phyloP scores from a whole-genome alignment of 2,888 invertebrate species.

The Sinohyriopsis cumingii region DNA sequence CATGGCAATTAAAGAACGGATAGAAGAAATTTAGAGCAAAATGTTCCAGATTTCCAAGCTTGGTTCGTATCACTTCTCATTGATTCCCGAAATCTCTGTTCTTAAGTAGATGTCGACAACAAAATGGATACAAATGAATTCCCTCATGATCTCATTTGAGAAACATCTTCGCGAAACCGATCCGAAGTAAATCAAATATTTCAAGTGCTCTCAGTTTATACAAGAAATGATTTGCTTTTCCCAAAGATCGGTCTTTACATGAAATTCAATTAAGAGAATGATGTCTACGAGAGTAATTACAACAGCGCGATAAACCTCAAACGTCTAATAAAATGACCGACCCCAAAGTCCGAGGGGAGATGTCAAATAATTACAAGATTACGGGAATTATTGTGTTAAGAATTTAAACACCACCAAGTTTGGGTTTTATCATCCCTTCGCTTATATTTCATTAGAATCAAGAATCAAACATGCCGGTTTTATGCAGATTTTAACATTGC shows the following conservation, averaged over 20 bases:
- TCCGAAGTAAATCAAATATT: slow-evolving; percentile 40
- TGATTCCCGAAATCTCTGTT: slow-evolving; percentile 24
- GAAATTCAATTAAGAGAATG: slow-evolving; percentile 40
- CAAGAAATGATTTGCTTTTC: slow-evolving; percentile 25
- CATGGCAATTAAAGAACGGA: slow-evolving; percentile 33
- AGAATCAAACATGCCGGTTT: slow-evolving; percentile 33
- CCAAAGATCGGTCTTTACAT: slow-evolving; percentile 30
- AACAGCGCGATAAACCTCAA: slow-evolving; percentile 17
- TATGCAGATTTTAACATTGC: slow-evolving; percentile 37
- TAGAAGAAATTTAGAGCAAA: slow-evolving; percentile 11
- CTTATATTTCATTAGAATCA: slow-evolving; percentile 34
- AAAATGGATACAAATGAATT: slow-evolving; percentile 2
- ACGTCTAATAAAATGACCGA: slow-evolving; percentile 38
- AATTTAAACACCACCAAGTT: slow-evolving; percentile 29
- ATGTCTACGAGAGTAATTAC: slow-evolving; percentile 24
- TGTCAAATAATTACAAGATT: slow-evolving; percentile 38
- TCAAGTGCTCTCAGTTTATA: slow-evolving; percentile 32
- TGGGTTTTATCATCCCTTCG: slow-evolving; percentile 18
- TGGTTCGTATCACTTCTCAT: slow-evolving; percentile 26
- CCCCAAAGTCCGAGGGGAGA: slow-evolving; percentile 33
- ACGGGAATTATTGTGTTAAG: slow-evolving; percentile 34
- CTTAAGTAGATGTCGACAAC: slow-evolving; percentile 7
- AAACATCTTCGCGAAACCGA: slow-evolving; percentile 14
- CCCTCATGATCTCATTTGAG: slow-evolving; percentile 5
- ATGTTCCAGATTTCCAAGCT: slow-evolving; percentile 16